Conservation (phyloP, 1,140 invertebrate genomes). For the Acromyrmex echinatior region DNA sequence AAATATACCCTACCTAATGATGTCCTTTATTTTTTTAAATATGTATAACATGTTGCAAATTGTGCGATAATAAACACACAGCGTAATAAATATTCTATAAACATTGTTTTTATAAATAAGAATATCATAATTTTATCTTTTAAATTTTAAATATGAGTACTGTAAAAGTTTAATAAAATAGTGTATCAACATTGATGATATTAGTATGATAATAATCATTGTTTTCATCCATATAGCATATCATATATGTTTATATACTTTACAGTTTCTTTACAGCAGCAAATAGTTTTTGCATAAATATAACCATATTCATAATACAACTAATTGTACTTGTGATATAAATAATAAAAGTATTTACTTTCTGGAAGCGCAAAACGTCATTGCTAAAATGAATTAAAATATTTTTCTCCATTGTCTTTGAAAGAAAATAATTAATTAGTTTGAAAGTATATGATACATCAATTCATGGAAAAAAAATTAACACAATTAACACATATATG, state of each 20-base stretch:
- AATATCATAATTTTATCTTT: conserved; percentile 14
- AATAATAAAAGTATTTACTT: conserved; percentile 41
- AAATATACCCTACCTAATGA: background rate
- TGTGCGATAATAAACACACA: conserved; percentile 33
- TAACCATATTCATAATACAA: conserved; percentile 12
- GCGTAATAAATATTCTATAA: conserved; percentile 44
- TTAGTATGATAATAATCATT: conserved; percentile 13
- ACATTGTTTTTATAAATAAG: conserved; percentile 45
- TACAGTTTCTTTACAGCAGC: background rate
- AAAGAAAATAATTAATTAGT: background rate
- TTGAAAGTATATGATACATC: background rate
- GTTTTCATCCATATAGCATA: background rate
- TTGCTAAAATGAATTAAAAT: conserved; percentile 40
- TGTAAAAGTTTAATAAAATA: conserved; percentile 49
- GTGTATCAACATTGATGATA: conserved; percentile 25
- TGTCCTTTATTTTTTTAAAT: conserved; percentile 8
- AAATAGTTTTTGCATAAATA: conserved; percentile 27
- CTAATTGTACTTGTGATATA: conserved; percentile 40
- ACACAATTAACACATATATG: background rate
- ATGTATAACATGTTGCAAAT: conserved; percentile 29
- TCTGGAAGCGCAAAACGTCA: conserved; percentile 47
- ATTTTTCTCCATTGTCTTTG: conserved; percentile 2
- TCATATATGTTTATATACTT: conserved; percentile 3
- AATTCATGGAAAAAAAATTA: background rate
- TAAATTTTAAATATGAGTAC: background rate